Base-by-base conservation (phyloP, 2,888 invertebrate genomes). In the Microplitis deprimator region DNA sequence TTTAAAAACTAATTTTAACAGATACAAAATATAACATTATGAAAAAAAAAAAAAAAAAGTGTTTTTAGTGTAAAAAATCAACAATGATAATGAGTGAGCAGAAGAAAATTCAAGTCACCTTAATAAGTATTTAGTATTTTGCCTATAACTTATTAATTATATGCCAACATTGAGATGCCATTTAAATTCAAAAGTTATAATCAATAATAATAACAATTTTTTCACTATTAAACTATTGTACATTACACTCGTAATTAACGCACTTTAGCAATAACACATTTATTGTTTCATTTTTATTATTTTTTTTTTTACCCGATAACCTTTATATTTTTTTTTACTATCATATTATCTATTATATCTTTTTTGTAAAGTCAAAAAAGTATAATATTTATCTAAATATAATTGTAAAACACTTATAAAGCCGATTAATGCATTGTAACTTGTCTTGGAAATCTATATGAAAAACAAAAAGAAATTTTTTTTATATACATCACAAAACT, bases 171-270 rank as follows among this genome's bases (percentile, higher is more conserved):
- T 13, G 50, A 50, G 50, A 50, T 13, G 13, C 5, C 50, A 13
- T 50, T 50, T 50, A 13, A 8, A 50, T 13, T 50, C 13, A 13
- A 50, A 50, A 50, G 8, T 50, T 5, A 50, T 50, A 13, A 50
- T 50, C 10, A 62, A 62, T 62, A 8, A 62, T 62, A 62, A 62
- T 62, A 62, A 62, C 62, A 20, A 62, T 50, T 13, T 50, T 50
- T 50, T 17, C 62, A 62, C 62, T 62, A 62, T 62, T 20, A 62
- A 62, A 17, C 62, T 62, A 62, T 62, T 62, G 20, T 62, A 62
- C 62, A 62, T 62, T 62, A 20, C 20, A 62, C 62, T 16, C 20
- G 62, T 62, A 16, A 62, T 62, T 62, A 50, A 50, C 50, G 50
- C 50, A 50, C 50, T 50, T 50, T 50, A 50, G 50, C 50, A 50